Evolutionary conservation across 2,888 invertebrate genomes (phyloP).

Genomic region (Trichopoda pennipes): DNA sequence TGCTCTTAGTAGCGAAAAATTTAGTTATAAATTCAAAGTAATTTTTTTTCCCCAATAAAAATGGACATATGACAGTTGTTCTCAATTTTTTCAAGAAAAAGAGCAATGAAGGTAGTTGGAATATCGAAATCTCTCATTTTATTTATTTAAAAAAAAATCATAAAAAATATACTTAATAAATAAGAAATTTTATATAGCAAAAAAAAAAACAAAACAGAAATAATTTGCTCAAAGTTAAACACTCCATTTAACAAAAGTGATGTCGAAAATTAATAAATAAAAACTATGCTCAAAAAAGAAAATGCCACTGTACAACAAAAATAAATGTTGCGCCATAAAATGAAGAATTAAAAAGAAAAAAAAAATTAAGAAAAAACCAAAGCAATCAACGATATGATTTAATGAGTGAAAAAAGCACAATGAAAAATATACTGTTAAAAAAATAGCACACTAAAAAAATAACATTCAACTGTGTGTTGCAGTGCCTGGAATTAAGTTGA

Average conservation of each 20-base stretch:
- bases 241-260: not conserved
- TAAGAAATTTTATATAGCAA: not conserved
- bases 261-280: not conserved
- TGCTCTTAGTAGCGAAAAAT: too few species aligned
- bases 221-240: constrained; percentile 11
- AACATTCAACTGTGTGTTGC: constrained; percentile 74
- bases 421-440: not conserved
- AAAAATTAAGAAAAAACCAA: constrained; percentile 33
- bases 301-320: constrained; percentile 16
- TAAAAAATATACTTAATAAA: not conserved
- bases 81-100: too few species aligned
- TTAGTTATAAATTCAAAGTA: too few species aligned
- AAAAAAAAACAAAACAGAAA: not conserved
- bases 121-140: too few species aligned
- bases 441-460: constrained; percentile 11
- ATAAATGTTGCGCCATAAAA: not conserved
- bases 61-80: too few species aligned
- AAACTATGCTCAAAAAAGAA: constrained; percentile 5
- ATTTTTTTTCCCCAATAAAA: too few species aligned
- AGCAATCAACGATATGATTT: constrained; percentile 51
- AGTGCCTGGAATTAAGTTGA: constrained; percentile 82
- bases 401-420: constrained; percentile 45
- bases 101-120: too few species aligned
- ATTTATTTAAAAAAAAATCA: too few species aligned
- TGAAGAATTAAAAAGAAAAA: not conserved